A percentile compares a stretch with the other conserved stretches of the same genome.
phyloP scores from a whole-genome alignment of 2,113 vertebrate genomes.

The Tympanuchus pallidicinctus region DNA sequence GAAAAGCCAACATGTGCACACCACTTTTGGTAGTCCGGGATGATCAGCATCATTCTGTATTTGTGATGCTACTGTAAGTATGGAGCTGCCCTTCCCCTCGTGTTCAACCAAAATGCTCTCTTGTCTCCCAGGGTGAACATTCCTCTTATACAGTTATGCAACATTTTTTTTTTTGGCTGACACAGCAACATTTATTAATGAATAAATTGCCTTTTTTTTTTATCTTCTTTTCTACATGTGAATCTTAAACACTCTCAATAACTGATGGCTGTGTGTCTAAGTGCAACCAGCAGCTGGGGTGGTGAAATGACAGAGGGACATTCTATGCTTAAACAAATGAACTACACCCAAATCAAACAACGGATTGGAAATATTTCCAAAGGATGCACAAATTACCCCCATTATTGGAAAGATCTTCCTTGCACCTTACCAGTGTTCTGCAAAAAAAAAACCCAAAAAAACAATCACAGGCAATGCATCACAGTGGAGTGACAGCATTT shows the following conservation, averaged over 20 bases:
- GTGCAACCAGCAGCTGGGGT: conserved; percentile 51
- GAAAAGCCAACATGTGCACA: neutral
- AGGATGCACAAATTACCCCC: conserved; percentile 62
- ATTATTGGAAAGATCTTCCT: conserved; percentile 65
- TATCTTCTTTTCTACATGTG: neutral
- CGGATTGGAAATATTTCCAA: conserved; percentile 39
- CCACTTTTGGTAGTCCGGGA: fast-evolving
- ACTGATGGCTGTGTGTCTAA: conserved; percentile 56
- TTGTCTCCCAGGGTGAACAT: neutral
- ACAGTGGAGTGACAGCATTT: neutral
- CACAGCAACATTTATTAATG: neutral
- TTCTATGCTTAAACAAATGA: conserved; percentile 71
- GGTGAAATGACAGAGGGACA: conserved; percentile 68
- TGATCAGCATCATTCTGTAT: neutral
- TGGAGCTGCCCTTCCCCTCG: neutral
- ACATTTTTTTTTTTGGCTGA: neutral
- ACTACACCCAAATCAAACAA: conserved; percentile 62
- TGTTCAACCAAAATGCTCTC: neutral
- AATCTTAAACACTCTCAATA: conserved; percentile 52
- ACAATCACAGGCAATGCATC: neutral
- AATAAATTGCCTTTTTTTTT: neutral
- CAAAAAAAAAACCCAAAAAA: neutral
- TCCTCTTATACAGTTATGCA: neutral
- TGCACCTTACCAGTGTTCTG: conserved; percentile 37
- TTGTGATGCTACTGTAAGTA: neutral